phyloP scores from a whole-genome alignment of 2,888 invertebrate species.

The Caradrina clavipalpis region DNA sequence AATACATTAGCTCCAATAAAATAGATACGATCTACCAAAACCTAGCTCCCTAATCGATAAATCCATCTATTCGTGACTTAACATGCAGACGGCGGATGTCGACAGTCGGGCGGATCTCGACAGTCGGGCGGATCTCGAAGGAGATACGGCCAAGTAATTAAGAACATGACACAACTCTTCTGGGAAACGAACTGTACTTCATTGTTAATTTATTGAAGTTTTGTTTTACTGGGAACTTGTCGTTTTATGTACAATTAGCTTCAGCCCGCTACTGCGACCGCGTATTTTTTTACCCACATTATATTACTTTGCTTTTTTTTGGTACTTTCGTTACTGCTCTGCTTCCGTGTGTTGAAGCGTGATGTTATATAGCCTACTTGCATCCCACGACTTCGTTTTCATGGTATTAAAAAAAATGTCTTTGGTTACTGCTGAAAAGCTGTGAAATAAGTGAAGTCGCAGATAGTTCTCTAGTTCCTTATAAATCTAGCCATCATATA shows the following conservation, averaged over 20 bases:
- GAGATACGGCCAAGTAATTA: constrained; percentile 41
- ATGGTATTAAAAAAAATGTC: no score
- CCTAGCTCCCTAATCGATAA: constrained; percentile 10
- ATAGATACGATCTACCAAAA: constrained; percentile 15
- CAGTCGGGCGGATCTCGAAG: constrained; percentile 21
- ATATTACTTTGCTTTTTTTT: no score
- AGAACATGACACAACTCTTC: constrained; percentile 16
- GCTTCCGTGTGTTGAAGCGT: no score
- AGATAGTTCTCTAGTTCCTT: no score
- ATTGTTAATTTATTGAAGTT: constrained; percentile 1
- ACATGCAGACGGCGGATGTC: constrained; percentile 27
- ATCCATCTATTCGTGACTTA: constrained; percentile 39
- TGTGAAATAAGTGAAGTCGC: no score
- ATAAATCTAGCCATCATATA: no score
- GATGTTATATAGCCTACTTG: no score
- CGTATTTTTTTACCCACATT: no score
- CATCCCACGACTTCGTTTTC: no score
- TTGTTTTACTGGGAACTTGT: neutral
- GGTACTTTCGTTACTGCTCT: no score
- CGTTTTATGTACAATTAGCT: neutral
- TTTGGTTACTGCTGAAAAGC: no score
- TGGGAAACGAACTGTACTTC: constrained; percentile 12
- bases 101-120: constrained; percentile 22
- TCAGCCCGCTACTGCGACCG: no score
- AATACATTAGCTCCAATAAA: neutral